Conservation (phyloP, 1,140 invertebrate genomes). For the Asbolus verrucosus region DNA sequence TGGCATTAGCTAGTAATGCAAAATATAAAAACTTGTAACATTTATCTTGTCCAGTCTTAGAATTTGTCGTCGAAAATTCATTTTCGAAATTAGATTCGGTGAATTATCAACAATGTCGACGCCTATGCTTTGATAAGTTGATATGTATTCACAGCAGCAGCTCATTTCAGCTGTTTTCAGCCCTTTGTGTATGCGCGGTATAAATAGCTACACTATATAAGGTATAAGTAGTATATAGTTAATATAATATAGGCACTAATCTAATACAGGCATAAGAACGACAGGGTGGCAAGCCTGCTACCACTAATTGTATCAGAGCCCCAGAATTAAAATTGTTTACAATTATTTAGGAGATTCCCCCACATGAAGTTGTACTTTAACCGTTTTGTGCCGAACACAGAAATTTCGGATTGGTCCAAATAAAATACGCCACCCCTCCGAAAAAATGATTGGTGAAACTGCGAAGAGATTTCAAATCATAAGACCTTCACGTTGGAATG, state of each 20-base stretch:
- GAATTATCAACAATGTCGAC: not conserved
- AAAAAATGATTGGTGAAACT: too few species aligned
- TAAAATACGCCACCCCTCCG: not conserved
- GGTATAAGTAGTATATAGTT: constrained; percentile 56
- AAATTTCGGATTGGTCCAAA: too few species aligned
- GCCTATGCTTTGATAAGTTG: constrained; percentile 31
- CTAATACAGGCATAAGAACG: constrained; percentile 58
- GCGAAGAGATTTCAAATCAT: too few species aligned
- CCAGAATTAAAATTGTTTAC: constrained; percentile 21
- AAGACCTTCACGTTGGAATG: not conserved
- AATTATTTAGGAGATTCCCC: constrained; percentile 1
- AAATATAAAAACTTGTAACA: not conserved
- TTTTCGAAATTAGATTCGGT: not conserved
- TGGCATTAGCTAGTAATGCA: not conserved
- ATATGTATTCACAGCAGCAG: constrained; percentile 52
- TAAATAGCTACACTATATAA: constrained; percentile 48
- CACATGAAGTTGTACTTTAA: constrained; percentile 29
- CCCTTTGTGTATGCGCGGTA: constrained; percentile 38
- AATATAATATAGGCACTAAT: constrained; percentile 61
- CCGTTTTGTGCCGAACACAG: constrained; percentile 6
- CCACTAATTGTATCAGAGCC: constrained; percentile 49
- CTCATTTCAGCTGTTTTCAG: constrained; percentile 47
- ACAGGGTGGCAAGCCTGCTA: constrained; percentile 53
- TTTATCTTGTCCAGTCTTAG: constrained; percentile 2
- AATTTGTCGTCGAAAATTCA: too few species aligned